Percentiles rank a stretch among this genome's conserved stretches.
phyloP scores from a whole-genome alignment of 1,140 invertebrate genomes.

The Nebria ingens region DNA sequence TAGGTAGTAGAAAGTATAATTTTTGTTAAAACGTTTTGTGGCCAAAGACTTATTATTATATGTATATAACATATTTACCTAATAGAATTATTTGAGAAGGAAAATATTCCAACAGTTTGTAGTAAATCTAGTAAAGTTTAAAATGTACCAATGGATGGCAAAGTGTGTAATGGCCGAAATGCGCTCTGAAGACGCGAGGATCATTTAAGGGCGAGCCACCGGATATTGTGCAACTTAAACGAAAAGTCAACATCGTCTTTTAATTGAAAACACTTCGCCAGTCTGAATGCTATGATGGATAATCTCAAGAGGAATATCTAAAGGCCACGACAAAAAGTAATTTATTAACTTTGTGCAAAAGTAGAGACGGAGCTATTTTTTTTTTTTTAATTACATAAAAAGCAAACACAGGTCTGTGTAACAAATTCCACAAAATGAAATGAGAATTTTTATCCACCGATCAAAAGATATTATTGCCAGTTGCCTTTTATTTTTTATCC shows the following conservation, averaged over 20 bases:
- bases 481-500: too few relatives aligned
- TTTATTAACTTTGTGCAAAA: slow-evolving; percentile 8
- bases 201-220: not conserved
- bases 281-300: slow-evolving; percentile 9
- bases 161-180: too few relatives aligned
- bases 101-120: too few relatives aligned
- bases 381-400: slow-evolving; percentile 8
- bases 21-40: not conserved
- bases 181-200: too few relatives aligned
- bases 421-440: slow-evolving; percentile 2
- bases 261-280: slow-evolving; percentile 5
- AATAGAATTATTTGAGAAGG: too few relatives aligned
- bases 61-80: too few relatives aligned
- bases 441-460: not conserved
- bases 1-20: not conserved
- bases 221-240: slow-evolving; percentile 7
- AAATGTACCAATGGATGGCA: too few relatives aligned
- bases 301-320: slow-evolving; percentile 7
- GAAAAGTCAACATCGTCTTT: slow-evolving; percentile 8
- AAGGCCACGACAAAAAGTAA: slow-evolving; percentile 5
- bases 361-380: not conserved
- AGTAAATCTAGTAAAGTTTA: too few relatives aligned
- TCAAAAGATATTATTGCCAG: too few relatives aligned
- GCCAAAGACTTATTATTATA: not conserved
- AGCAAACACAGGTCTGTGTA: not conserved